Evolutionary conservation across 2,113 vertebrate species (phyloP), one percentile per base, ranked within the genome.

Genomic region (Ceyx margarethae): DNA sequence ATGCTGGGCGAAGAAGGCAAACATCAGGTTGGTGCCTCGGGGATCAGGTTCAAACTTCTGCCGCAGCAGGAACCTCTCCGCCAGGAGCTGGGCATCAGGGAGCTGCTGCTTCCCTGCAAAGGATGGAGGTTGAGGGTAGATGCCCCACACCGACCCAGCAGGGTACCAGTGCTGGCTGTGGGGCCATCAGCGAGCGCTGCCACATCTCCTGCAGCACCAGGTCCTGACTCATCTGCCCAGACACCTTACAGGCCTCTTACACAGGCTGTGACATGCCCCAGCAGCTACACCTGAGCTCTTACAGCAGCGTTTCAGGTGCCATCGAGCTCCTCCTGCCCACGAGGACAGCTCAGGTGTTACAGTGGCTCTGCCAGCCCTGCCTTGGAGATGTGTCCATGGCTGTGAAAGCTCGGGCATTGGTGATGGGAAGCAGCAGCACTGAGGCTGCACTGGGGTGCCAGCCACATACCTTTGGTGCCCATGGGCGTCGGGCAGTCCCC

Each of bases 1-100:
- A 85, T 99, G 99, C 94, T 99, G 99, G 66, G 99, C 99, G 15
- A 99, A 99, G 97, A 99, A 99, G 81, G 98, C 98, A 81, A 99
- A 99, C 98, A 99, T 98, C 91, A 99, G 57, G 92, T 99, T 99
- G 87, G 98, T 96, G 75, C 98, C 98, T 87, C 97, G 98, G 4
- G 99, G 99, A 60, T 99, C 98, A 0, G 98, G 98, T n/a, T 98
- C 96, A 68, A 99, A 99, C 53, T 90, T 97, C 48, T 82, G 94
- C 68, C 99, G 98, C 93, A 97, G 96, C 51, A 99, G 95, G 89
- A 99, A 98, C 45, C 79, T 97, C 65, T 97, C 96, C 0, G 97
- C 97, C 81, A 99, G 75, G 33, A 97, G 46, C 69, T 98, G 94
- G 9, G 98, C 81, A n/a, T 98, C 98, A 1, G 99, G 99, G 69